These are phyloP conservation scores for Etheostoma spectabile DNA, from an alignment of 2,113 vertebrate species.

Conservation along the genomic window DNA sequence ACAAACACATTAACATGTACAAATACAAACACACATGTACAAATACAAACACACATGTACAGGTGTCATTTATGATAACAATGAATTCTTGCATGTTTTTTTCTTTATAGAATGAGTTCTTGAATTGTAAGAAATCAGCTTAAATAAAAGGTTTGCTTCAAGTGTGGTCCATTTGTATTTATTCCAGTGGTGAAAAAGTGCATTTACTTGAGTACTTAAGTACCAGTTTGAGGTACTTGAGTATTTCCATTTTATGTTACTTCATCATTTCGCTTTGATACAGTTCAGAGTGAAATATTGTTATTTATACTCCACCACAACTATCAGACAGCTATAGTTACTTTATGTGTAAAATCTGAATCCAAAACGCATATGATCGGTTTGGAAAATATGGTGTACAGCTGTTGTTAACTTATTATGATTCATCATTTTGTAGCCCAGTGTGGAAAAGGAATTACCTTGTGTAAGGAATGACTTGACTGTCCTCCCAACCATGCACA, in stretches of 20 bases:
- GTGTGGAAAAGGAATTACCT: constrained; percentile 6
- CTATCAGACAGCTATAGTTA: no score
- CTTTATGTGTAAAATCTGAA: no score
- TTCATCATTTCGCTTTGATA: background rate
- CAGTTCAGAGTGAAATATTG: background rate
- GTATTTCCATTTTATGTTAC: background rate
- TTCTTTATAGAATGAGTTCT: background rate
- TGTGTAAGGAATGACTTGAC: constrained; percentile 4
- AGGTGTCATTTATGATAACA: constrained; percentile 26
- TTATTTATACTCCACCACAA: background rate
- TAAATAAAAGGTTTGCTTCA: constrained; percentile 50
- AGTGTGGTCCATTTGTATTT: background rate
- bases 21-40: constrained; percentile 16
- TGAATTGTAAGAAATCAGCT: constrained; percentile 33
- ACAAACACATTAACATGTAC: constrained; percentile 8
- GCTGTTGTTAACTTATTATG: constrained; percentile 66
- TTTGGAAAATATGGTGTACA: constrained; percentile 9
- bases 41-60: constrained; percentile 15
- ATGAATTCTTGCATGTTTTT: background rate
- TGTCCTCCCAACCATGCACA: constrained; percentile 4
- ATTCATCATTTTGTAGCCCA: constrained; percentile 18
- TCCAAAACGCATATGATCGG: no score
- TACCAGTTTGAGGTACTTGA: background rate
- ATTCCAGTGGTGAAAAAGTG: background rate
- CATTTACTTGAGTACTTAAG: background rate